phyloP scores from a whole-genome alignment of 2,888 invertebrate species.

The Loripinus fragilis region DNA sequence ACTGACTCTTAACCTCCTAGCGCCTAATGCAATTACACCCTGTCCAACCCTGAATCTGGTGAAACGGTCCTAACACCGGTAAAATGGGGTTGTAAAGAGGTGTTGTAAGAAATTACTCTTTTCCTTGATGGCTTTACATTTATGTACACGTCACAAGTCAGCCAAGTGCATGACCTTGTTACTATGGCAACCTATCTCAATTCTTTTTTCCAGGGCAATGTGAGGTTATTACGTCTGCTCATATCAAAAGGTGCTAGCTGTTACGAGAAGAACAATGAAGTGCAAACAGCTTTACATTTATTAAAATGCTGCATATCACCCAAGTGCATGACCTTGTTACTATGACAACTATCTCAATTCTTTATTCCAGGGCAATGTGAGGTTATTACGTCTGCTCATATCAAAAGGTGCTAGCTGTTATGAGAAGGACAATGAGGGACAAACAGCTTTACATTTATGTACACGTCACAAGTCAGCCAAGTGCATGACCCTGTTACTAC shows the following conservation, averaged over 20 bases:
- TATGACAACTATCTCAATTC: constrained; percentile 81
- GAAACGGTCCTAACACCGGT: no score
- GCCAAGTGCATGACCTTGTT: constrained; percentile 82
- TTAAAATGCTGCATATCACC: constrained; percentile 82
- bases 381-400: constrained; percentile 79
- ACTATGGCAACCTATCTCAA: constrained; percentile 80
- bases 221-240: constrained; percentile 79
- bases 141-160: constrained; percentile 82
- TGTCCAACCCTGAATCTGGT: no score
- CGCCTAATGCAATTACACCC: no score
- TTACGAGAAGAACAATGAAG: constrained; percentile 82
- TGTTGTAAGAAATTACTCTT: no score
- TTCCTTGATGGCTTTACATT: constrained; percentile 82
- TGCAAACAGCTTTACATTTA: constrained; percentile 82
- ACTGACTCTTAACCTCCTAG: no score
- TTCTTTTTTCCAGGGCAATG: constrained; percentile 82
- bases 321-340: constrained; percentile 81
- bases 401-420: constrained; percentile 80
- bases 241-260: constrained; percentile 81
- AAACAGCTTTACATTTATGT: constrained; percentile 82
- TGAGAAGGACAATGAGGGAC: constrained; percentile 82
- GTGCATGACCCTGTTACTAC: constrained; percentile 81
- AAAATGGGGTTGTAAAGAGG: no score
- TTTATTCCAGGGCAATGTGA: constrained; percentile 79
- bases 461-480: constrained; percentile 82